Conservation (phyloP, 1,140 invertebrate genomes). For the Mizuhopecten yessoensis region DNA sequence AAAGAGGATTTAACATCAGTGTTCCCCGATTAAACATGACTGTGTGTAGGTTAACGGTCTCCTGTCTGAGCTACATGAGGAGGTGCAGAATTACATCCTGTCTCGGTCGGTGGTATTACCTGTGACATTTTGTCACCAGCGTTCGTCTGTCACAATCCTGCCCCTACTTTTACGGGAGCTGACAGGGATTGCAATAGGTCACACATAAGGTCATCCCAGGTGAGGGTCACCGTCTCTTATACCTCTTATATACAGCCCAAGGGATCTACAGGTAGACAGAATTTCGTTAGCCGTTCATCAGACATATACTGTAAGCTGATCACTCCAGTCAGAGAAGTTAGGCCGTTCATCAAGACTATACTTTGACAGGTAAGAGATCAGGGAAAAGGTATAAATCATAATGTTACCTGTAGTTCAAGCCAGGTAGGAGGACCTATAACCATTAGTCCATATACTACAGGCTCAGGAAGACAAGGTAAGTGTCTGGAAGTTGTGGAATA, state of each 20-base stretch:
- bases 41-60: neutral
- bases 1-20: neutral
- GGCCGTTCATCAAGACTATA: neutral
- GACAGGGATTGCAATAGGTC: neutral
- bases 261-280: neutral
- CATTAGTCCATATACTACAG: neutral
- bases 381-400: slow-evolving; percentile 18
- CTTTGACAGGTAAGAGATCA: neutral
- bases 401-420: neutral
- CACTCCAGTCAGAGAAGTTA: neutral
- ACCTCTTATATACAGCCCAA: neutral
- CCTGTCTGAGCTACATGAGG: neutral
- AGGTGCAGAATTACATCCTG: neutral
- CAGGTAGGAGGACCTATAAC: neutral
- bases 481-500: no score
- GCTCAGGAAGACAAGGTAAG: neutral
- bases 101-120: neutral
- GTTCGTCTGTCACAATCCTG: neutral
- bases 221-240: slow-evolving; percentile 5
- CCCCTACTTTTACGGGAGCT: neutral
- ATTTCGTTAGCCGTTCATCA: neutral
- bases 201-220: neutral
- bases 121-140: neutral
- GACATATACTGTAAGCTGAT: neutral
- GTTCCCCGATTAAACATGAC: neutral